Conservation (phyloP, 2,797 vertebrate species). For the Lepus townsendii region DNA sequence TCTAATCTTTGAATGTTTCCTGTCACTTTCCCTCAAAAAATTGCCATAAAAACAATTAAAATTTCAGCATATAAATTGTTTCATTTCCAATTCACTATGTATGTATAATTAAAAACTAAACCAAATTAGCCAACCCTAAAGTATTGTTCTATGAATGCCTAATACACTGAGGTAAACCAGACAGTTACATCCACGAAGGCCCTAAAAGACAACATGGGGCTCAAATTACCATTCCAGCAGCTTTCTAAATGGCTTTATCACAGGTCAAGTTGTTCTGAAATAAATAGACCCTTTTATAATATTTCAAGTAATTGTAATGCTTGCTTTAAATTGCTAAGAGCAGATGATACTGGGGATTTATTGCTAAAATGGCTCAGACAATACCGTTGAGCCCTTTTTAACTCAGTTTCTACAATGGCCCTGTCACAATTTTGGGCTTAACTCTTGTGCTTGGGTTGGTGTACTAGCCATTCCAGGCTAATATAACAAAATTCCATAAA, state of each 20-base stretch:
- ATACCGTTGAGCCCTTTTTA: background rate
- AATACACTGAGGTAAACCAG: background rate
- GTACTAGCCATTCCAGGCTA: background rate
- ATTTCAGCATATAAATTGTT: background rate
- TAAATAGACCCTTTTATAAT: background rate
- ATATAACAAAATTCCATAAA: background rate
- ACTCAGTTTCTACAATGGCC: background rate
- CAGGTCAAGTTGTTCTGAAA: background rate
- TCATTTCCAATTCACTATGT: background rate
- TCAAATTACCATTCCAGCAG: background rate
- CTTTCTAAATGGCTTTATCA: background rate
- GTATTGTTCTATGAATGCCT: background rate
- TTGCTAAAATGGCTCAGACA: background rate
- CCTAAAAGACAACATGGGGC: background rate
- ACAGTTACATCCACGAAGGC: background rate
- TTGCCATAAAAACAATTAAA: background rate
- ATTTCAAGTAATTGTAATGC: too few species aligned
- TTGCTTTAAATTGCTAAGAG: background rate
- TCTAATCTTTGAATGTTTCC: background rate
- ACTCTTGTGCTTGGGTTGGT: accelerated
- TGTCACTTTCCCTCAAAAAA: too few species aligned
- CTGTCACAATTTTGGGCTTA: background rate
- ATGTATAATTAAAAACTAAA: conserved; percentile 16
- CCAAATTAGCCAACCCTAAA: background rate
- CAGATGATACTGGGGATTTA: background rate